Base-by-base conservation (phyloP, 2,113 vertebrate genomes). In the Anthoscopus minutus region DNA sequence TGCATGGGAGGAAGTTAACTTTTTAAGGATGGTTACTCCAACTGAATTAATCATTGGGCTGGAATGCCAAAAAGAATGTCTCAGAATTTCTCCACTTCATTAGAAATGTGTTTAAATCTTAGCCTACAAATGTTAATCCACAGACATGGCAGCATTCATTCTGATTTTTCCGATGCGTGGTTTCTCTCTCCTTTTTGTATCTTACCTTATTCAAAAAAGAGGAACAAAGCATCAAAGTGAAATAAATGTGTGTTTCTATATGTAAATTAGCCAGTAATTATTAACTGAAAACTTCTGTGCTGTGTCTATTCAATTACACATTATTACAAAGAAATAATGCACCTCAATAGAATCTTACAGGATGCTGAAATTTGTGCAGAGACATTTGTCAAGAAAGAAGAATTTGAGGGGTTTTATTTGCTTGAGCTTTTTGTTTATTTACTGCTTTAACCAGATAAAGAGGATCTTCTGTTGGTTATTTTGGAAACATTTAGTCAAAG, bases 401-500 rank as follows among this genome's bases (percentile, higher is more conserved):
- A 78, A 58, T 80, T 69, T 53, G 13, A 72, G 18, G 15, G 15
- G 4, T 33, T 94, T 88, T 80, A 17, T 78, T 83, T 90, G 53
- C 17, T 73, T 45, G 19, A 78, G 19, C 8, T 81, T 73, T 92
- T 65, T 83, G 58, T 91, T 96, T 96, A 89, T 87, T 95, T 89
- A 87, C 38, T 58, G 9, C 57, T 89, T 88, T 77, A 77, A 77
- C n/a, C 38, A 48, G 56, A 93, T 93, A 58, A 89, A 87, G 65
- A 80, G n/a, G 42, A 76, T 77, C 38, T 82, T 88, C 25, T 79
- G 20, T 40, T 87, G 45, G 66, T 62, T 94, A 89, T 95, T 88
- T 47, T 77, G 74, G 81, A 96, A 95, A 94, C 14, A 70, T 89
- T 94, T 94, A 80, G 62, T 92, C 42, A 80, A 74, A 88, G 47